phyloP scores from a whole-genome alignment of 2,888 invertebrate species.

The Drosophila affinis region DNA sequence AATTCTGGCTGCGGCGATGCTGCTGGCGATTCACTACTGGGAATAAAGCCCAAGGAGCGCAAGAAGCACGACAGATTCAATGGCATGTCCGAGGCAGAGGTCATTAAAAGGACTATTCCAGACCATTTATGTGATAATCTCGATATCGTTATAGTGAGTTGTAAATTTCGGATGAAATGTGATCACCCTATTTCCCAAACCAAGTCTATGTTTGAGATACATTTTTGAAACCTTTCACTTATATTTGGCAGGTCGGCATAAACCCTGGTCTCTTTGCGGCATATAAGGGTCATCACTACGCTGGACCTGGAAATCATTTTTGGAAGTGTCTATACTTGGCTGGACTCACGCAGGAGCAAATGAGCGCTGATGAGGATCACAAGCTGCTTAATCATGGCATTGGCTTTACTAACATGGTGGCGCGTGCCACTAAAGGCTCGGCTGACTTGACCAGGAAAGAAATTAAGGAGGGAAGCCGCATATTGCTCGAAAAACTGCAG shows the following conservation, averaged over 20 bases:
- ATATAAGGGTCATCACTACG: conserved; percentile 99
- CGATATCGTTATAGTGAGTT: conserved; percentile 99
- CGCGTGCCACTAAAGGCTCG: conserved; percentile 97
- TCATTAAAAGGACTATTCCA: conserved; percentile 95
- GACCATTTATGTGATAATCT: conserved; percentile 97
- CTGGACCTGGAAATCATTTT: conserved; percentile 99
- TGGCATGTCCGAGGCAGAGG: conserved; percentile 98
- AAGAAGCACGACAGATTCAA: conserved; percentile 98
- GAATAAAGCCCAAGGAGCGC: conserved; percentile 88
- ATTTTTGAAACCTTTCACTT: not conserved
- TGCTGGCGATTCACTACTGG: conserved; percentile 27
- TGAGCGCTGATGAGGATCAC: conserved; percentile 98
- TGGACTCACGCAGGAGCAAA: conserved; percentile 96
- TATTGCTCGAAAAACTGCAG: conserved; percentile 94
- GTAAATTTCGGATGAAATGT: conserved; percentile 84
- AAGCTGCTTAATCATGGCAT: conserved; percentile 96
- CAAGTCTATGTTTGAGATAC: not conserved
- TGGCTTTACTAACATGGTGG: conserved; percentile 99
- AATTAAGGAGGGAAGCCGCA: conserved; percentile 96
- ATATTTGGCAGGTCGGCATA: conserved; percentile 92
- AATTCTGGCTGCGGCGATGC: conserved; percentile 11
- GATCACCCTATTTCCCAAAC: not conserved
- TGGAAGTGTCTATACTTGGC: conserved; percentile 99
- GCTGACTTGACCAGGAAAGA: conserved; percentile 97
- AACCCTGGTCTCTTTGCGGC: conserved; percentile 99